These are phyloP conservation scores for Bradypodion ventrale DNA, from an alignment of 2,797 vertebrate species.

Conservation along the genomic window DNA sequence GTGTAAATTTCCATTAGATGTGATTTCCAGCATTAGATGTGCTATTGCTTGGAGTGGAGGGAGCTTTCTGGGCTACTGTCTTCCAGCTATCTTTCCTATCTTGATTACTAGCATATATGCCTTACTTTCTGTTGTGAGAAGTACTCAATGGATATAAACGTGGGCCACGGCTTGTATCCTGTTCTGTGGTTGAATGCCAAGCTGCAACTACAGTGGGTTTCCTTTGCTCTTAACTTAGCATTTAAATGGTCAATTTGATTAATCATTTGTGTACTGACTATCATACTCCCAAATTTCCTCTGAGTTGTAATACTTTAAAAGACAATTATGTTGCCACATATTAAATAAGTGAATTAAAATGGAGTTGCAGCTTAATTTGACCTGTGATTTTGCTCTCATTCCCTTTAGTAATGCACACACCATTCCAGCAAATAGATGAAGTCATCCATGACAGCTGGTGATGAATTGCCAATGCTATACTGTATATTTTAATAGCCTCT, in stretches of 20 bases:
- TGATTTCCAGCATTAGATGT: not conserved
- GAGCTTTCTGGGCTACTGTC: not conserved
- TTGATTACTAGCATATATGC: slow-evolving; percentile 3
- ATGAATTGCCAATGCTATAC: slow-evolving; percentile 96
- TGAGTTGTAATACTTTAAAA: slow-evolving; percentile 77
- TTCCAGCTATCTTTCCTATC: not conserved
- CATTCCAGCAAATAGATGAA: slow-evolving; percentile 82
- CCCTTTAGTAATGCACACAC: slow-evolving; percentile 73
- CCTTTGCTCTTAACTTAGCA: slow-evolving; percentile 68
- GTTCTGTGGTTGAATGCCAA: slow-evolving; percentile 10
- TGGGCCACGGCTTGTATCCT: too few relatives aligned
- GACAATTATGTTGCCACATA: slow-evolving; percentile 78
- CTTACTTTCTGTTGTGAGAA: slow-evolving; percentile 38
- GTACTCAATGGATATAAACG: not conserved
- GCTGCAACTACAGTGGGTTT: slow-evolving; percentile 57
- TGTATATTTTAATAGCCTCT: slow-evolving; percentile 94
- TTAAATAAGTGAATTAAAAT: slow-evolving; percentile 86
- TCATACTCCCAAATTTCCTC: slow-evolving; percentile 76
- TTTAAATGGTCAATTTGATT: slow-evolving; percentile 79
- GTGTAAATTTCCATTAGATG: too few relatives aligned
- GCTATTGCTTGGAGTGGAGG: not conserved
- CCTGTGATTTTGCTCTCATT: slow-evolving; percentile 84
- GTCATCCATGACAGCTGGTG: slow-evolving; percentile 89
- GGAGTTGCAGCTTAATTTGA: slow-evolving; percentile 87
- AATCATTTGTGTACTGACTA: slow-evolving; percentile 76